Percentiles rank a stretch among this genome's conserved stretches.
Conservation (phyloP, 2,888 invertebrate species). For the Germaria angustata region DNA sequence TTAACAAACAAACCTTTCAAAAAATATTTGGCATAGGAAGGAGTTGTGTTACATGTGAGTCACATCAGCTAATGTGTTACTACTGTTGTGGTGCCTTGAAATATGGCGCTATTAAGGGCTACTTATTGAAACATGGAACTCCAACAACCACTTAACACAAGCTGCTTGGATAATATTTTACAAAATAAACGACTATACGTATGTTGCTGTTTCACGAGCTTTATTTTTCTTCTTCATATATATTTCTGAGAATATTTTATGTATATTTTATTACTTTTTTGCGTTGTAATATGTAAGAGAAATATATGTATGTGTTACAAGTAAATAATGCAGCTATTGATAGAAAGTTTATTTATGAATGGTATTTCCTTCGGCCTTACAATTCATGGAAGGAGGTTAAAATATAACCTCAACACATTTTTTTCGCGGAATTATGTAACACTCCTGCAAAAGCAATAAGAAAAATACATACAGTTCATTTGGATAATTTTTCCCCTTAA, state of each 20-base stretch:
- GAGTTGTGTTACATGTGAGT: constrained; percentile 4
- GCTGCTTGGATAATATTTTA: constrained; percentile 64
- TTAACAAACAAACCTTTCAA: neutral
- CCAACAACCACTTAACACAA: constrained; percentile 67
- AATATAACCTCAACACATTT: too few species aligned
- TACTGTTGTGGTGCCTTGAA: constrained; percentile 58
- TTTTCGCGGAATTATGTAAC: too few species aligned
- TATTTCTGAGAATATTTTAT: constrained; percentile 7
- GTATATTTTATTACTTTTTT: neutral
- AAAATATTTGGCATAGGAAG: neutral
- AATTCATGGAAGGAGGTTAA: too few species aligned
- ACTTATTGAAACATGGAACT: constrained; percentile 66
- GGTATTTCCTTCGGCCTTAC: too few species aligned
- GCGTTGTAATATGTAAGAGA: neutral
- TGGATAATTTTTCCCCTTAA: too few species aligned
- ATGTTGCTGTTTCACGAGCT: neutral
- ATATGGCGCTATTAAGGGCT: constrained; percentile 64
- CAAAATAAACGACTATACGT: constrained; percentile 26
- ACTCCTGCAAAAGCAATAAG: too few species aligned
- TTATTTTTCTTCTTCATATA: neutral
- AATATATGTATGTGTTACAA: neutral
- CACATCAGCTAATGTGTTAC: constrained; percentile 49
- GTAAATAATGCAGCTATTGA: constrained; percentile 40
- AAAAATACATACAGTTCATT: too few species aligned
- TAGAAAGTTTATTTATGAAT: constrained; percentile 45